Evolutionary conservation across 1,140 invertebrate species (phyloP).

Genomic region (Micrasema longulum): DNA sequence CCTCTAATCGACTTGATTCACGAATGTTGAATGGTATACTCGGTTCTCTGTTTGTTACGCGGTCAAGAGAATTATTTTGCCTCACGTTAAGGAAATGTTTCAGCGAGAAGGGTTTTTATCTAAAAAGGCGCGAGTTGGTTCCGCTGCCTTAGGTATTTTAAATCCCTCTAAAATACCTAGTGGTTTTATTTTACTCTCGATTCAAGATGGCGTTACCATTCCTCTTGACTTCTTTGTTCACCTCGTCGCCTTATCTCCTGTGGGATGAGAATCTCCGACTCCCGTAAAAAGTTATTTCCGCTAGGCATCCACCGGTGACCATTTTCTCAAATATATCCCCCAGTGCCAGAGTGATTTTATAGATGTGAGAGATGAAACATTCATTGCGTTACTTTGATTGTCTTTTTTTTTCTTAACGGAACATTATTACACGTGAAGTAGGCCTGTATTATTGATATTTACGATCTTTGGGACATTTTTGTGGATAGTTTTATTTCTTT

Average conservation of each 20-base stretch:
- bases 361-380: not conserved
- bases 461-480: not conserved
- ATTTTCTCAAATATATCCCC: conserved; percentile 16
- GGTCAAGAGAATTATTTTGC: too few species aligned
- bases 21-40: too few species aligned
- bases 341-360: conserved; percentile 12
- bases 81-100: too few species aligned
- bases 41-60: too few species aligned
- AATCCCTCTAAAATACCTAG: conserved; percentile 3
- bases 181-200: conserved; percentile 24
- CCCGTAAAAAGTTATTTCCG: conserved; percentile 32
- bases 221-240: conserved; percentile 30
- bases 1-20: too few species aligned
- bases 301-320: conserved; percentile 12
- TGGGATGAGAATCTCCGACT: conserved; percentile 26
- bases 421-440: too few species aligned
- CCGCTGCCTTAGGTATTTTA: not conserved
- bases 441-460: not conserved
- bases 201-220: conserved; percentile 28
- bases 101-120: too few species aligned
- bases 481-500: not conserved
- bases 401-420: not conserved
- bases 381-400: conserved; percentile 12
- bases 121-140: too few species aligned
- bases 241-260: conserved; percentile 24